Conservation (phyloP, 2,888 invertebrate species). For the Drosophila aldrichi region DNA sequence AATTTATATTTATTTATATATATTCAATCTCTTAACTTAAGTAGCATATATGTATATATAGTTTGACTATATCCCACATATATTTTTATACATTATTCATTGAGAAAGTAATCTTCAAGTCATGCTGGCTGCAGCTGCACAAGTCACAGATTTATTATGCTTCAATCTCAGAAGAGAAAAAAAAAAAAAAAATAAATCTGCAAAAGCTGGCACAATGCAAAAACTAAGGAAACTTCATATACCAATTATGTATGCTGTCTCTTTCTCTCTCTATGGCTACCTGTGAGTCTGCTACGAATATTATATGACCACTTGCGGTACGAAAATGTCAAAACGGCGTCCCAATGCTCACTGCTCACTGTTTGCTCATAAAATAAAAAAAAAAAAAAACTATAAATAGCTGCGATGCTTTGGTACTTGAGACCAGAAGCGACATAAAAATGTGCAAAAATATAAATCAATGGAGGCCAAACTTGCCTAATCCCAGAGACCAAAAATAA, state of each 20-base stretch:
- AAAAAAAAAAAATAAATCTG: too few relatives aligned
- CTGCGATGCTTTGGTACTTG: slow-evolving; percentile 9
- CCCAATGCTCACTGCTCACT: slow-evolving; percentile 16
- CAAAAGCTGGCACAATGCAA: background rate
- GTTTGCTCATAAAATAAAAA: slow-evolving; percentile 35
- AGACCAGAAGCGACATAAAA: slow-evolving; percentile 38
- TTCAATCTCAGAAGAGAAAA: background rate
- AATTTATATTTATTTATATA: too few relatives aligned
- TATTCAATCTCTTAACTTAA: too few relatives aligned
- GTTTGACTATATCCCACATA: too few relatives aligned
- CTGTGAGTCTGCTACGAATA: slow-evolving; percentile 4
- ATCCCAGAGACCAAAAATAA: slow-evolving; percentile 36
- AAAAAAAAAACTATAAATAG: slow-evolving; percentile 52
- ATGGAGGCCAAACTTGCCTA: slow-evolving; percentile 42
- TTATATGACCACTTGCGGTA: slow-evolving; percentile 17
- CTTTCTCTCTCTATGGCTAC: too few relatives aligned
- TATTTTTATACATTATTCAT: background rate
- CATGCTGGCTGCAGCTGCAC: background rate
- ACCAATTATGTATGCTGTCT: slow-evolving; percentile 1
- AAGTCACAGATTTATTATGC: background rate
- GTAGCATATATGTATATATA: too few relatives aligned
- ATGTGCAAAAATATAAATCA: slow-evolving; percentile 59
- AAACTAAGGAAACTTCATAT: background rate
- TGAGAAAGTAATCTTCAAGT: background rate
- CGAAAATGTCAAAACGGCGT: slow-evolving; percentile 23